Base-by-base conservation (phyloP, 1,140 invertebrate species). In the Zaprionus taronus region DNA sequence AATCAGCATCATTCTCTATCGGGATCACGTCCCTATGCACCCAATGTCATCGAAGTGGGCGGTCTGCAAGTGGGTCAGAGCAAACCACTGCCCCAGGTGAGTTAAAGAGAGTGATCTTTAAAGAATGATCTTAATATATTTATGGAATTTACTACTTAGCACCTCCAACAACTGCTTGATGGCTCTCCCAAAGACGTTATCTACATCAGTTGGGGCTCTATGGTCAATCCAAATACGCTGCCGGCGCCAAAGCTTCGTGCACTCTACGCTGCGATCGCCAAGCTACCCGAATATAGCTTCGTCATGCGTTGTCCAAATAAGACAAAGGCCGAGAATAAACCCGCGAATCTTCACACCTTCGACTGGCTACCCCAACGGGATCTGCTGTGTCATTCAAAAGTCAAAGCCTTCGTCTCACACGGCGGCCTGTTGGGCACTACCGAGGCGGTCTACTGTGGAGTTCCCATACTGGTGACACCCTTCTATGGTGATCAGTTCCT, bases 381-480 rank as follows among this genome's bases (percentile, higher is more conserved):
- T 83, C 94, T 96, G 82, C 91, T 96, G 74, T 95, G 95, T 95
- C 95, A 97, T 92, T 94, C 94, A 6, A 95, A 95, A 79, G 94
- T 95, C 0, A 93, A 93, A 64, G 94, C 94, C 1, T 97, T 97
- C 77, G 93, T 97, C 22, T 95, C 95, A 1, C 96, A 97, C 78
- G 95, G 95, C 20, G 96, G 96, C 2, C 94, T 96, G 49, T 93
- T 96, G 75, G 95, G 96, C 9, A 95, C 95, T 1, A 95, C 95
- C n/a, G 96, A 97, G 91, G 94, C 96, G 1, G 93, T 96, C 51
- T 94, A 96, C 77, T 96, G 94, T 81, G 96, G 94, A 0, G 95
- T 97, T 1, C 96, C 96, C 0, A 94, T 96, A 75, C 90, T 97
- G 22, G 94, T 95, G n/a, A 95, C 96, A 72, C 96, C 96, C 4